phyloP scores from a whole-genome alignment of 2,113 vertebrate genomes.

The Scalopus aquaticus region DNA sequence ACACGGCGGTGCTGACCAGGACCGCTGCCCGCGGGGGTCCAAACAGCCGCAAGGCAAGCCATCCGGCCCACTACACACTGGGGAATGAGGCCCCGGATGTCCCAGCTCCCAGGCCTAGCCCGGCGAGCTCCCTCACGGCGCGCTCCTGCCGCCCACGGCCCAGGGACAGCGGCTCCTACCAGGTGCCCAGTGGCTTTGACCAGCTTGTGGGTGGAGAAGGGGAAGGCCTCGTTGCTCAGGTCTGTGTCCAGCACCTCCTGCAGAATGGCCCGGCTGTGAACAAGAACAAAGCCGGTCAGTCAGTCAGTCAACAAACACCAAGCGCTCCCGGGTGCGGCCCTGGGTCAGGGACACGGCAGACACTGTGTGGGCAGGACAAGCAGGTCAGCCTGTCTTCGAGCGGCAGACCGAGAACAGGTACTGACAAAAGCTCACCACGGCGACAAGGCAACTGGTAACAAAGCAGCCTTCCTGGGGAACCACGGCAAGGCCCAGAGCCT shows the following conservation, averaged over 20 bases:
- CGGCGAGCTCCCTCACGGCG: too few relatives aligned
- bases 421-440: fast-evolving
- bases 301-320: not conserved
- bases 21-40: too few relatives aligned
- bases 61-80: too few relatives aligned
- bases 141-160: not conserved
- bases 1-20: too few relatives aligned
- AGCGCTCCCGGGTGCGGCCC: fast-evolving
- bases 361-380: too few relatives aligned
- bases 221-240: conserved; percentile 93
- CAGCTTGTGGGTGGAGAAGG: conserved; percentile 95
- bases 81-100: not conserved
- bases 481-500: fast-evolving
- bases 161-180: conserved; percentile 80
- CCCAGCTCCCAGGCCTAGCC: not conserved
- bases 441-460: fast-evolving
- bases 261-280: conserved; percentile 89
- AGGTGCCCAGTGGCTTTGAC: conserved; percentile 88
- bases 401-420: fast-evolving
- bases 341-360: fast-evolving
- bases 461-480: not conserved
- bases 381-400: too few relatives aligned
- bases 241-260: conserved; percentile 93
- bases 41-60: too few relatives aligned
- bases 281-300: not conserved